Base-by-base conservation (phyloP, 2,888 invertebrate species). In the Rotaria magnacalcarata region DNA sequence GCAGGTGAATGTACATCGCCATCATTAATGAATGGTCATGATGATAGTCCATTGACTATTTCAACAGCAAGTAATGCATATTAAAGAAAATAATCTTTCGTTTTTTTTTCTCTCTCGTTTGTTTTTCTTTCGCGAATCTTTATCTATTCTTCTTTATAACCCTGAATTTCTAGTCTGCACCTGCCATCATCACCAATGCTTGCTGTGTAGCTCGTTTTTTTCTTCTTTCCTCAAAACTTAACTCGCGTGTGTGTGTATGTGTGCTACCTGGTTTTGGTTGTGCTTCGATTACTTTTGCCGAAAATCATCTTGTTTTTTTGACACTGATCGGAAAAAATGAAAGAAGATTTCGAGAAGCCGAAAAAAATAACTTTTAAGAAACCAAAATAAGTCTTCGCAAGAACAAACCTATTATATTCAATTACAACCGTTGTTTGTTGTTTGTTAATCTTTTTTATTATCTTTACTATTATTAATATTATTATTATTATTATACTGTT, bases 1-100 rank as follows among this genome's bases (percentile, higher is more conserved):
- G 67, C 16, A 34, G 67, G 34, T 34, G 67, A 67, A 67, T 80
- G 80, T n/a, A 24, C 24, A 80, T 80, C 80, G 7, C 80, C 80
- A 43, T 47, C 10, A 14, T 47, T 47, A 6, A 7, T 47, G 0
- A 80, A 80, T 47, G 47, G 47, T 47, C 43, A 47, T 80, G 80
- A 80, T 47, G 47, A 80, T 19, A 80, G 10, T 80, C 24, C 10
- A 43, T n/a, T 47, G n/a, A 47, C 43, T 8, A 24, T 80, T 4
- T 80, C 80, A 80, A 67, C 67, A 67, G 2, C 80, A 47, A 47
- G 47, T 47, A 80, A 80, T 80, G 80, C 47, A n/a, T 80, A 80
- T 80, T 80, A 67, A n/a, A 34, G n/a, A 67, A 34, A 34, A 67
- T 19, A 16, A 67, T 67, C 34, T 16, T 34, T 27, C n/a, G 34